These are phyloP conservation scores for Portunus trituberculatus DNA, from an alignment of 1,140 invertebrate species.

Conservation along the genomic window DNA sequence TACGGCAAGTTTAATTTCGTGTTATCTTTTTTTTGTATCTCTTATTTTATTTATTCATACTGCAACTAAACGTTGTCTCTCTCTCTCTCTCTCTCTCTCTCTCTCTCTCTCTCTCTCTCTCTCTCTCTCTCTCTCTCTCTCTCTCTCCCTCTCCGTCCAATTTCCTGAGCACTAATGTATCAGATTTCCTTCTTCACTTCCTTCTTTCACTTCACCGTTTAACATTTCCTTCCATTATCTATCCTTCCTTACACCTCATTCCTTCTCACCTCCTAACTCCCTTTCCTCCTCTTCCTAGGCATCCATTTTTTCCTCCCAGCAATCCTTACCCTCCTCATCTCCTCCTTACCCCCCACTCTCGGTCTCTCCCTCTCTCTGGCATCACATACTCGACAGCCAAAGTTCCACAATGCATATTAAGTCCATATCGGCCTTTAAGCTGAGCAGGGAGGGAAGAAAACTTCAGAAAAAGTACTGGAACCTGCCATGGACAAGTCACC, in stretches of 20 bases:
- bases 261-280: neutral
- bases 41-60: neutral
- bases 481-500: no score
- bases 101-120: neutral
- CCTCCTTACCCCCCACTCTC: neutral
- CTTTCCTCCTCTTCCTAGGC: neutral
- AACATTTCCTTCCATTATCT: neutral
- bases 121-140: constrained; percentile 41
- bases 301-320: neutral
- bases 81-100: neutral
- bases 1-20: no score
- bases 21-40: no score
- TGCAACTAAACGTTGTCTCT: neutral
- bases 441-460: no score
- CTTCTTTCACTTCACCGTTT: neutral
- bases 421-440: no score
- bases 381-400: neutral
- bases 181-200: neutral
- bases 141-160: no score
- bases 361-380: neutral
- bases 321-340: neutral
- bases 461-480: no score
- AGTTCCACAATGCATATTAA: neutral
- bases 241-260: neutral
- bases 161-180: neutral